Evolutionary conservation across 2,797 vertebrate genomes (phyloP).

Genomic region (Scolopax rusticola): DNA sequence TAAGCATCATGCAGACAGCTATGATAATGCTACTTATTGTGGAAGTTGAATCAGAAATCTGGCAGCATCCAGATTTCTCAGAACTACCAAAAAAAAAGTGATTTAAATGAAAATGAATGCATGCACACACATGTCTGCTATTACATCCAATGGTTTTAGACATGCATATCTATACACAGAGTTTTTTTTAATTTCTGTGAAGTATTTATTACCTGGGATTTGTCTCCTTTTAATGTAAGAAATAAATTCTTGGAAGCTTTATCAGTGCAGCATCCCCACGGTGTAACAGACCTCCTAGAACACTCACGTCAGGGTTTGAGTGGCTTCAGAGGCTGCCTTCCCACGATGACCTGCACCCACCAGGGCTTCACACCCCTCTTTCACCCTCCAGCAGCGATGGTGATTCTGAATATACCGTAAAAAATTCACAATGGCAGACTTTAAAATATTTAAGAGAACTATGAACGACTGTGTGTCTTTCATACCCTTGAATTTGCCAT

Average conservation of each 20-base stretch:
- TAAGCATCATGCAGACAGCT: neutral
- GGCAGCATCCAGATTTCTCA: neutral
- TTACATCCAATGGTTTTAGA: rapidly evolving
- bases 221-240: neutral
- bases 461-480: neutral
- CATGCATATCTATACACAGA: rapidly evolving
- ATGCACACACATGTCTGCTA: rapidly evolving
- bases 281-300: neutral
- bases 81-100: neutral
- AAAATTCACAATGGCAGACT: neutral
- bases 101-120: neutral
- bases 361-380: neutral
- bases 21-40: neutral
- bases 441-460: neutral
- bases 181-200: neutral
- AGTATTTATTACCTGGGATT: neutral
- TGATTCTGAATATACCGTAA: neutral
- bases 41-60: neutral
- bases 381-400: neutral
- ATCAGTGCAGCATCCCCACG: rapidly evolving
- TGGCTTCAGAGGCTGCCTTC: neutral
- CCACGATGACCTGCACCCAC: rapidly evolving
- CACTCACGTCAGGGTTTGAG: neutral
- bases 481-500: neutral
- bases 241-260: neutral